These are phyloP conservation scores for Neopipo cinnamomea DNA, from an alignment of 2,113 vertebrate species.

Conservation along the genomic window DNA sequence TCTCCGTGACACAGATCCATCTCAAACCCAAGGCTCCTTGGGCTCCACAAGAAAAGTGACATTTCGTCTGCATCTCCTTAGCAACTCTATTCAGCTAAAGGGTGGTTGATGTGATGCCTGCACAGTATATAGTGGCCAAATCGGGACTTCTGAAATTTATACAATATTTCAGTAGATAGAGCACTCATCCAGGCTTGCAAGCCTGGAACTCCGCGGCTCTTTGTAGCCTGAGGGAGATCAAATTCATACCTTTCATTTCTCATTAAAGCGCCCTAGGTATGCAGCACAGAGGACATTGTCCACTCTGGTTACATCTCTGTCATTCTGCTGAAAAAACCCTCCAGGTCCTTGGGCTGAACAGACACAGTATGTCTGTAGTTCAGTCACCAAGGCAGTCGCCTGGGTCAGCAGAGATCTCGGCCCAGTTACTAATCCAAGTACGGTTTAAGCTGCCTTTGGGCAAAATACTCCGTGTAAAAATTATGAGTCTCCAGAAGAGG, in stretches of 20 bases:
- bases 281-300: not conserved
- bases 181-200: not conserved
- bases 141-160: not conserved
- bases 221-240: not conserved
- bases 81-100: not conserved
- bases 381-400: not conserved
- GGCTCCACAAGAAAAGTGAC: not conserved
- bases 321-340: not conserved
- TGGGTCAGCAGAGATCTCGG: not conserved
- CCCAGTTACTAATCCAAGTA: not conserved
- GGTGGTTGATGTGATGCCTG: not conserved
- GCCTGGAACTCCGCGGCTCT: not conserved
- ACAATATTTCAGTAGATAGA: constrained; percentile 36
- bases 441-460: not conserved
- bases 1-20: not conserved
- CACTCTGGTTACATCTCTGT: not conserved
- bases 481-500: not conserved
- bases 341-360: not conserved
- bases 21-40: not conserved
- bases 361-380: not conserved
- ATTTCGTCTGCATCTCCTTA: not conserved
- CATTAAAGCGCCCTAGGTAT: not conserved
- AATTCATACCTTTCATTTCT: constrained; percentile 36
- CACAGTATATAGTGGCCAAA: not conserved
- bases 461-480: not conserved